A percentile compares a stretch with the other conserved stretches of the same genome.
Conservation (phyloP, 2,888 invertebrate species). For the Cephus rjabovi region DNA sequence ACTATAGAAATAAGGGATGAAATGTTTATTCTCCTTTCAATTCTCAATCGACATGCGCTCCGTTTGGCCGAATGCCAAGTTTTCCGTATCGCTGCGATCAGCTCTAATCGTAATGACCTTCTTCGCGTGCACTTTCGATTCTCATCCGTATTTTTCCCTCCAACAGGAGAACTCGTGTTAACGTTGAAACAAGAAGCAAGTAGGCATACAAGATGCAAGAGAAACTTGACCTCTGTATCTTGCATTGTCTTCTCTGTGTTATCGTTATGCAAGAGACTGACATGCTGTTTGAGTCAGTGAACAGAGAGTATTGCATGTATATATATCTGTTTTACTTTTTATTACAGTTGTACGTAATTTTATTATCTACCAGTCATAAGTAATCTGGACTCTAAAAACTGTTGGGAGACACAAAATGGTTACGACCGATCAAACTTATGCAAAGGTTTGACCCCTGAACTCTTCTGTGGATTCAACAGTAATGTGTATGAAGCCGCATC, state of each 20-base stretch:
- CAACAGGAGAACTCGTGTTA: not conserved
- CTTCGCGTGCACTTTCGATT: not conserved
- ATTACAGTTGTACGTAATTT: not conserved
- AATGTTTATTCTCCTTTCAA: not conserved
- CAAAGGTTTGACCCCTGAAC: not conserved
- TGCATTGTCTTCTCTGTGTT: not conserved
- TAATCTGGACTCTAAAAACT: not conserved
- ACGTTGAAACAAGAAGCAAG: not conserved
- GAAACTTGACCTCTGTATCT: not conserved
- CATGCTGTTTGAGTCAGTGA: not conserved
- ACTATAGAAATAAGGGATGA: not conserved
- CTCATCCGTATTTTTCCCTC: not conserved
- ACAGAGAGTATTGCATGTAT: not conserved
- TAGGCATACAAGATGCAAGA: not conserved
- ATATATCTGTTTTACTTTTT: not conserved
- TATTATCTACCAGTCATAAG: not conserved
- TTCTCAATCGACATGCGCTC: not conserved
- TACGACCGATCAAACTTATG: not conserved
- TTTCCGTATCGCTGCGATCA: not conserved
- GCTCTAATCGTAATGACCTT: not conserved
- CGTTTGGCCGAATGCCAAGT: not conserved
- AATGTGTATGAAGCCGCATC: not conserved
- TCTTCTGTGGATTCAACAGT: not conserved
- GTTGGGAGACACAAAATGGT: not conserved
- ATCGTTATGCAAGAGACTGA: not conserved